Conservation (phyloP, 2,797 vertebrate genomes). For the Sarcoramphus papa region DNA sequence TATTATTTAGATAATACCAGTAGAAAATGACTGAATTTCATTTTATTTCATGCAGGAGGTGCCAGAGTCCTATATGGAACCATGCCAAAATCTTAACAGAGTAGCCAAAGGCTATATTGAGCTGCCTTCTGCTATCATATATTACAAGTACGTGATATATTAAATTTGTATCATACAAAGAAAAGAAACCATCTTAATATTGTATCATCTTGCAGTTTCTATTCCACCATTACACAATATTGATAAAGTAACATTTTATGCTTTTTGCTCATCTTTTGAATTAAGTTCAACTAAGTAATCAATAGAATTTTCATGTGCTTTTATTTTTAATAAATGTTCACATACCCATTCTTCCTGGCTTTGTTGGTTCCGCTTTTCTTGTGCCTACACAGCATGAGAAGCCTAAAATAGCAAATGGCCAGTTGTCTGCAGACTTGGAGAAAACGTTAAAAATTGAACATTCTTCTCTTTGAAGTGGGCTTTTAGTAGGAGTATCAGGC, state of each 20-base stretch:
- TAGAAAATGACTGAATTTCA: not conserved
- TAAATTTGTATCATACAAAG: not conserved
- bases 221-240: not conserved
- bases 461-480: not conserved
- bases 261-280: not conserved
- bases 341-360: not conserved
- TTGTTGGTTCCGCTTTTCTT: not conserved
- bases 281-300: not conserved
- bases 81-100: not conserved
- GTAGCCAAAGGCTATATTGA: not conserved
- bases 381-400: not conserved
- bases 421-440: not conserved
- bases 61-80: not conserved
- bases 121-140: not conserved
- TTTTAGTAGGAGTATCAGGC: not conserved
- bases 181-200: not conserved
- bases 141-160: not conserved
- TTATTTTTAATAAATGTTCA: not conserved
- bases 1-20: not conserved
- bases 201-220: not conserved
- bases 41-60: conserved; percentile 1
- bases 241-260: not conserved
- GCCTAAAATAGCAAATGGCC: not conserved
- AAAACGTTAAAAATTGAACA: not conserved
- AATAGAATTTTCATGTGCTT: not conserved